Base-by-base conservation (phyloP, 2,113 vertebrate species). In the Petrocephalus microphthalmus region DNA sequence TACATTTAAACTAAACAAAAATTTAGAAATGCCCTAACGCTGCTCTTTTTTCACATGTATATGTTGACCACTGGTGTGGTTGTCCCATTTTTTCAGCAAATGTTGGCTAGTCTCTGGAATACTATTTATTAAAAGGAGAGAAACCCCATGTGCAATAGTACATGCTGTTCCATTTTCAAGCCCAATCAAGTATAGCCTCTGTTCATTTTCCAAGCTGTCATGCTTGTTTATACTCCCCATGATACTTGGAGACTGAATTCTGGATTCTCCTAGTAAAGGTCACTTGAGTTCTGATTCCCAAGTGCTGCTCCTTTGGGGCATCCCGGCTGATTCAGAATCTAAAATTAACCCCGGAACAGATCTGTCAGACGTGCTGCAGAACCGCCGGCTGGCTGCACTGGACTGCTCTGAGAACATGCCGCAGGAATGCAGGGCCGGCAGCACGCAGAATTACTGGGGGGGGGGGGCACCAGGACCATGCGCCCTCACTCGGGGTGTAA, bases 401-500 rank as follows among this genome's bases (percentile, higher is more conserved):
- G 54, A 51, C 88, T 83, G 49, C 87, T 89, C 53, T 88, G 84
- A 56, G 85, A 64, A 82, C 45, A 56, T 84, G 88, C 67, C 51
- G 56, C 89, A 53, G 86, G 89, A 91, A 92, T 88, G 89, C 47
- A 45, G 42, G n/a, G 45, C 82, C 84, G 89, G 90, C 85, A 33
- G 33, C 64, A 60, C 2, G 88, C 91, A 89, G 88, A 71, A 87
- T 60, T 85, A 74, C 86, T 60, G 84, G 54, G 67, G 88, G 86
- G 13, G 45, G 45, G 78, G 17, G 5, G 22, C 45, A 47, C 64
- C 42, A 64, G 53, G 19, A 60, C 74, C 52, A 84, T 37, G 54
- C 86, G 42, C 89, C 85, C 89, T 91, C 86, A 90, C 47, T 88
- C 71, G 53, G 67, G 87, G 87, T 83, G 88, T 92, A 91, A 92